phyloP scores from a whole-genome alignment of 2,113 vertebrate species.

The Malurus melanocephalus region DNA sequence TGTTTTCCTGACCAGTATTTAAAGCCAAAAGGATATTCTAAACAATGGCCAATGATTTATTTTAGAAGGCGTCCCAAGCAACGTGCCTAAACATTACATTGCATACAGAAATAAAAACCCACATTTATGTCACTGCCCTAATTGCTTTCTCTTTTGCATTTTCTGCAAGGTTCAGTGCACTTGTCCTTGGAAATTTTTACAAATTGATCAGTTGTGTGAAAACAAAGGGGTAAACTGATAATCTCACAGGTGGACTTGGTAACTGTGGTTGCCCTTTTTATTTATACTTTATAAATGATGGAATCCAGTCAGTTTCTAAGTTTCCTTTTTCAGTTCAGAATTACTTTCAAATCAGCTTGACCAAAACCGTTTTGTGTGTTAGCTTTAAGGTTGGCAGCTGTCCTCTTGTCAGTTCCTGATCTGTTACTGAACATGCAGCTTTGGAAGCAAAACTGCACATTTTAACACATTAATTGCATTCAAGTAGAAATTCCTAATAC shows the following conservation, averaged over 20 bases:
- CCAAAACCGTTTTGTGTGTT: neutral
- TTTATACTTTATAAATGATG: neutral
- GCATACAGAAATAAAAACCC: slow-evolving; percentile 75
- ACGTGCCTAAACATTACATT: slow-evolving; percentile 79
- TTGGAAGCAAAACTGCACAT: neutral
- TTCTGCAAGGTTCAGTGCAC: neutral
- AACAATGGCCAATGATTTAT: slow-evolving; percentile 74
- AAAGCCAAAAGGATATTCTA: slow-evolving; percentile 78
- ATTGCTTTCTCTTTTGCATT: slow-evolving; percentile 31
- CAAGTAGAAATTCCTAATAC: neutral
- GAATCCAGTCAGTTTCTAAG: neutral
- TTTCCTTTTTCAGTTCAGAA: neutral
- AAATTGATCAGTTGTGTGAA: neutral
- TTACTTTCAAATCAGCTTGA: neutral
- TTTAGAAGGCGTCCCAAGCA: slow-evolving; percentile 76
- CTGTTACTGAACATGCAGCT: neutral
- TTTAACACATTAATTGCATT: neutral
- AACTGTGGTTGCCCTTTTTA: neutral
- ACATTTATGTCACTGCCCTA: slow-evolving; percentile 54
- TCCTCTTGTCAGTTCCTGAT: neutral
- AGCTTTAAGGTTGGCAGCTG: neutral
- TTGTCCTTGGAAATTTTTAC: neutral
- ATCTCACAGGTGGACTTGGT: neutral
- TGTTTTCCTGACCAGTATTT: slow-evolving; percentile 81
- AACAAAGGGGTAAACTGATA: neutral